Base-by-base conservation (phyloP, 2,113 vertebrate genomes). In the Spea bombifrons region DNA sequence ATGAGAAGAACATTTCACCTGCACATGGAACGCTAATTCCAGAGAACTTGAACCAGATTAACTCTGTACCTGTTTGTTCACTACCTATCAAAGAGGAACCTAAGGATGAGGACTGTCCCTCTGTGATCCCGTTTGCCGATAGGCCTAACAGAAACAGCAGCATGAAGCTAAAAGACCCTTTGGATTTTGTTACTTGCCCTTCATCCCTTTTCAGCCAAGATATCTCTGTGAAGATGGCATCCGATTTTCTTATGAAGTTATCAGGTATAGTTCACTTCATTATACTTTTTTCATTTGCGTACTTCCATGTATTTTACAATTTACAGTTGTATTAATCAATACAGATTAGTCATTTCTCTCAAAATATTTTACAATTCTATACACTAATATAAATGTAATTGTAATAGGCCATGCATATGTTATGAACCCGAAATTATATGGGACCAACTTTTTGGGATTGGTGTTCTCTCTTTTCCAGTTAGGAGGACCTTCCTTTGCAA, bases 161-260 rank as follows among this genome's bases (percentile, higher is more conserved):
- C 75, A 86, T 91, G 85, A 95, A 95, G 88, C 93, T 94, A 84
- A 91, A 95, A 91, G 97, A 97, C 81, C 89, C 95, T 57, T 89
- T 94, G 65, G 93, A 92, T 84, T 92, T 85, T 83, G 90, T 88
- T 87, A 90, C 76, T 89, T 94, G 69, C 83, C 92, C 94, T 12
- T 94, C 95, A 61, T 95, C 95, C 9, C 90, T 97, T 84, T 98
- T 99, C 90, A 98, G 95, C 89, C 95, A 97, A 66, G 97, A 98
- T 89, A 98, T 98, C 90, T 96, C 92, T 73, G 97, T 97, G 85
- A 99, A 98, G 93, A 97, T 95, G 72, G 97, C 97, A 81, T 98
- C 97, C 49, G 97, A 99, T 90, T 95, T 98, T 91, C 97, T 99
- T 80, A 98, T 99, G 92, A 98, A 98, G 90, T 92, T 99, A 83